Evolutionary conservation across 1,140 invertebrate genomes (phyloP).

Genomic region (Colletes gigas): DNA sequence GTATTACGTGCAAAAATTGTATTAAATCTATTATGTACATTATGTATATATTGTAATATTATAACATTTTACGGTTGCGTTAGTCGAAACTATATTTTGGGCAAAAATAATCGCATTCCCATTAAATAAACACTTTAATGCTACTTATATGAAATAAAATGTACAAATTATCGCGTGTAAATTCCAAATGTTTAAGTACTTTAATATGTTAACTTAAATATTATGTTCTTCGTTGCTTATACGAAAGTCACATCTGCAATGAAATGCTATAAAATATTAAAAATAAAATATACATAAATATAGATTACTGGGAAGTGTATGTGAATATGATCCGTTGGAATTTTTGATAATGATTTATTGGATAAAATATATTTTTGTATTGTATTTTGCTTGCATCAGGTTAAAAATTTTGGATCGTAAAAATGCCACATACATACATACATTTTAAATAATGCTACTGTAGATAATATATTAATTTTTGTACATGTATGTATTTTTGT

Average conservation of each 20-base stretch:
- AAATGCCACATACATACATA: conserved; percentile 28
- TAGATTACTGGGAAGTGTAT: conserved; percentile 1
- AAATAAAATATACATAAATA: conserved; percentile 35
- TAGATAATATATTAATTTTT: background rate
- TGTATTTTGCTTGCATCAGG: background rate
- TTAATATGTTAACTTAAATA: background rate
- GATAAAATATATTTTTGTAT: conserved; percentile 20
- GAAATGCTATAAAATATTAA: conserved; percentile 25
- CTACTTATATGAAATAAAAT: conserved; percentile 20
- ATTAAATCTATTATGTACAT: conserved; percentile 16
- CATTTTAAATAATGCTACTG: background rate
- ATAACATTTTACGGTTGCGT: background rate
- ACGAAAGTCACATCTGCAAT: conserved; percentile 8
- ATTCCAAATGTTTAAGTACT: background rate
- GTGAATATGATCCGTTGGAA: conserved; percentile 1
- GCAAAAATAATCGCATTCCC: background rate
- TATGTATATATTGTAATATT: conserved; percentile 7
- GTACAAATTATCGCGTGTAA: background rate
- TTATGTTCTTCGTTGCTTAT: background rate
- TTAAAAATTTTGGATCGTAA: conserved; percentile 16
- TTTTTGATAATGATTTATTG: conserved; percentile 16
- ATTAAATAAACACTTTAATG: background rate
- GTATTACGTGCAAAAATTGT: conserved; percentile 5
- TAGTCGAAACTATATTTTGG: background rate
- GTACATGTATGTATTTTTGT: background rate